Evolutionary conservation across 2,888 invertebrate species (phyloP), one percentile per base, ranked within the genome.

Genomic region (Diaperis boleti): DNA sequence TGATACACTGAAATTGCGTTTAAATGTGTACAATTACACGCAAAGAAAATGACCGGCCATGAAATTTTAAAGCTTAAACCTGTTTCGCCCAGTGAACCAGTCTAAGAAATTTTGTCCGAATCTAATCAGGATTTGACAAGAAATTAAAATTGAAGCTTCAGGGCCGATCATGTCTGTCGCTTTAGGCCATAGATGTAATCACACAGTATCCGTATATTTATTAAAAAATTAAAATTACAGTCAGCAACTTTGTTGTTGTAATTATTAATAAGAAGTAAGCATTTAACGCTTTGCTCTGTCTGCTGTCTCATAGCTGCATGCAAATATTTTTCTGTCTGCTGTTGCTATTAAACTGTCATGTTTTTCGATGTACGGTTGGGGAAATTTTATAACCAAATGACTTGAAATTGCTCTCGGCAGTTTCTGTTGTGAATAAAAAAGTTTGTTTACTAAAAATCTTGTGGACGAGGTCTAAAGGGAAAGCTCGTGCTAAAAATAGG

Each of bases 181-280:
- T 26, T 26, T 5, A 26, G n/a, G n/a, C 26, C n/a, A 8, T 2
- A n/a, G 6, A 26, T 26, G n/a, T 26, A 26, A 26, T 26, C 6
- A 26, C 26, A 8, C 26, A 26, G 6, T 5, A 26, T 26, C 26
- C n/a, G n/a, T 26, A n/a, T 26, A 26, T 26, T 26, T 26, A 26
- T 26, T 26, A 26, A 26, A 26, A 26, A 26, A 26, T 26, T 6
- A 26, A 26, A 26, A 26, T 26, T 26, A 26, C 26, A 26, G 26
- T 26, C 26, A 26, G 26, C 26, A 26, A 26, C 26, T 26, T 26
- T 26, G 26, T 26, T 26, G 26, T 26, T 26, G 26, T 26, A 26
- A 26, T 26, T 26, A 33, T 33, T 33, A 33, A 33, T 33, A 5
- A 33, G 11, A 33, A 33, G 33, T 33, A 33, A 33, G 33, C 33